Evolutionary conservation across 2,797 vertebrate genomes (phyloP).

Genomic region (Crenuchus spilurus): DNA sequence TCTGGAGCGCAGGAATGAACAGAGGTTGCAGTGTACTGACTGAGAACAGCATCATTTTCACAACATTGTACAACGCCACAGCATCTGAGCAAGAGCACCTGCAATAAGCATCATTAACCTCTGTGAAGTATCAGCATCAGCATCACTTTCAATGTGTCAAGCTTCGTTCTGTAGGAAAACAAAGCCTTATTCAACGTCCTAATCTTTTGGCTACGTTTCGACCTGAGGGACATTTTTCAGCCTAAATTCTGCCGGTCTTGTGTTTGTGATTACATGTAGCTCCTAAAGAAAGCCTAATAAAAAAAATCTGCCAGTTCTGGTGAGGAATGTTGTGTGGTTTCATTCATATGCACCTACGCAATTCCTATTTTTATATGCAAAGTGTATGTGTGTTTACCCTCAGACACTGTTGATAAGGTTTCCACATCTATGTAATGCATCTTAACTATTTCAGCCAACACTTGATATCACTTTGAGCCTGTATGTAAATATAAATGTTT

Average conservation of each 20-base stretch:
- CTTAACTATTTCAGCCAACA: not conserved
- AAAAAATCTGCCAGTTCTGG: not conserved
- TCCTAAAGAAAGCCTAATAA: not conserved
- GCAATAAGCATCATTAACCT: not conserved
- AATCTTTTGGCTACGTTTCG: not conserved
- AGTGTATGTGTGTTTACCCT: not conserved
- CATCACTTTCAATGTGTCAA: not conserved
- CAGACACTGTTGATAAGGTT: not conserved
- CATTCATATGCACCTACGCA: not conserved
- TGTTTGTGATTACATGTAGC: constrained; percentile 26
- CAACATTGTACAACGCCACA: constrained; percentile 15
- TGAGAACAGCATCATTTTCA: constrained; percentile 59
- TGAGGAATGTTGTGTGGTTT: not conserved
- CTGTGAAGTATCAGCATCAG: not conserved
- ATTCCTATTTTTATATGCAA: constrained; percentile 38
- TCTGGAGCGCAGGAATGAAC: constrained; percentile 79
- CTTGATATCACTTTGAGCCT: not conserved
- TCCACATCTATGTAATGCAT: constrained; percentile 3
- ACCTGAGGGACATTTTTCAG: not conserved
- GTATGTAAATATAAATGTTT: not conserved
- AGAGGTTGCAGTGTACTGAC: constrained; percentile 57
- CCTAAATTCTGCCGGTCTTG: constrained; percentile 12
- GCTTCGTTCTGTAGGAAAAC: not conserved
- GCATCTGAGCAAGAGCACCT: constrained; percentile 28
- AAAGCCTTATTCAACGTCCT: not conserved